Conservation (phyloP, 1,140 invertebrate genomes). For the Meloidogyne hapla region DNA sequence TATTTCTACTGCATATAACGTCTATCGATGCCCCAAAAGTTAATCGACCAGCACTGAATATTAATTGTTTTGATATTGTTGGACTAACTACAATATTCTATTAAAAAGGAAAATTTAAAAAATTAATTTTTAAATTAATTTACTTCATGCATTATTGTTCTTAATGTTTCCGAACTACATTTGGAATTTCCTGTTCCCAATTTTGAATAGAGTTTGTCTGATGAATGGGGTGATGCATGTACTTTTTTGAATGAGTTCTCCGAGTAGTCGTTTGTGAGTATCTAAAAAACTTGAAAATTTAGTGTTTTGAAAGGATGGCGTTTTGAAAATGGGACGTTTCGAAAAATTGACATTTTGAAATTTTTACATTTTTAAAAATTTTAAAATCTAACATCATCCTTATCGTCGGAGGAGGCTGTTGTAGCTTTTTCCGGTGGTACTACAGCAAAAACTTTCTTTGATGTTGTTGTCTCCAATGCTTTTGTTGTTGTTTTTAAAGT, state of each 20-base stretch:
- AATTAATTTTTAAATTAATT: slow-evolving; percentile 15
- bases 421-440: neutral
- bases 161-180: slow-evolving; percentile 49
- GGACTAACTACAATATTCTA: slow-evolving; percentile 55
- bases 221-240: slow-evolving; percentile 30
- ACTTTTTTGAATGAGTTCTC: slow-evolving; percentile 46
- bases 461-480: slow-evolving; percentile 4
- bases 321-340: slow-evolving; percentile 4
- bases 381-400: slow-evolving; percentile 32
- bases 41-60: slow-evolving; percentile 50
- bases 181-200: slow-evolving; percentile 46
- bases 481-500: neutral
- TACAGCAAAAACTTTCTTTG: neutral
- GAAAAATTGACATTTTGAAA: slow-evolving; percentile 13
- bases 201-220: slow-evolving; percentile 29
- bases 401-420: slow-evolving; percentile 27
- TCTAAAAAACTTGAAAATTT: slow-evolving; percentile 28
- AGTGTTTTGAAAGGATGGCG: neutral
- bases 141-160: slow-evolving; percentile 55
- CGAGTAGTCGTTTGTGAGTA: slow-evolving; percentile 51
- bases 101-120: slow-evolving; percentile 25
- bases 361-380: slow-evolving; percentile 22
- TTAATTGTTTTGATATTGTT: slow-evolving; percentile 55
- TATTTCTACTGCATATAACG: slow-evolving; percentile 49
- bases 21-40: slow-evolving; percentile 56